phyloP scores from a whole-genome alignment of 2,888 invertebrate genomes.

The Callimorpha dominula region DNA sequence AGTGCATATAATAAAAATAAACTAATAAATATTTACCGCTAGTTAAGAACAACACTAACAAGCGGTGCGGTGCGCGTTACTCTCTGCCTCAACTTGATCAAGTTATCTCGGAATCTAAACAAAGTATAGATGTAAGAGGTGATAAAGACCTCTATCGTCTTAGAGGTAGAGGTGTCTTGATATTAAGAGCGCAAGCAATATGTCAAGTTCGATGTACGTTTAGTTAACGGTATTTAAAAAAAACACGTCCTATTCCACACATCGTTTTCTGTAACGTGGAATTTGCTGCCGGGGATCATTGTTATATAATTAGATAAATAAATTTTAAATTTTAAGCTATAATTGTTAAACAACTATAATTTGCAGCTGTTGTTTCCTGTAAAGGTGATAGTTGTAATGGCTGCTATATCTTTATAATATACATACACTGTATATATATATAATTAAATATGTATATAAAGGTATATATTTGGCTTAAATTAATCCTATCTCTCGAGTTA shows the following conservation, averaged over 20 bases:
- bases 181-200: constrained; percentile 85
- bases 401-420: neutral
- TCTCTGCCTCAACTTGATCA: constrained; percentile 74
- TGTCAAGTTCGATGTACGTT: constrained; percentile 82
- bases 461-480: too few species aligned
- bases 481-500: too few species aligned
- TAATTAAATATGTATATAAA: too few species aligned
- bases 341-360: too few species aligned
- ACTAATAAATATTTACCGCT: constrained; percentile 53
- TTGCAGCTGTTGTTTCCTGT: too few species aligned
- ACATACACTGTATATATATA: neutral
- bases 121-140: constrained; percentile 74
- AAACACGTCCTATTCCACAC: constrained; percentile 55
- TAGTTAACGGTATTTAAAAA: constrained; percentile 73
- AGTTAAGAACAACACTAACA: constrained; percentile 62
- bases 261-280: constrained; percentile 56
- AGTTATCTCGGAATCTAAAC: constrained; percentile 81
- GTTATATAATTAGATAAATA: constrained; percentile 53
- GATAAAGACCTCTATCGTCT: constrained; percentile 76
- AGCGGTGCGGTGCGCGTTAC: constrained; percentile 32
- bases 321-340: constrained; percentile 15
- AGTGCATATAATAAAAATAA: constrained; percentile 43
- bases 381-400: too few species aligned
- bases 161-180: constrained; percentile 79
- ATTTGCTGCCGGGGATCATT: constrained; percentile 54